A percentile compares a stretch with the other conserved stretches of the same genome.
These are phyloP conservation scores for Aradophagus sp. DNA, from an alignment of 1,140 invertebrate genomes.

Conservation along the genomic window DNA sequence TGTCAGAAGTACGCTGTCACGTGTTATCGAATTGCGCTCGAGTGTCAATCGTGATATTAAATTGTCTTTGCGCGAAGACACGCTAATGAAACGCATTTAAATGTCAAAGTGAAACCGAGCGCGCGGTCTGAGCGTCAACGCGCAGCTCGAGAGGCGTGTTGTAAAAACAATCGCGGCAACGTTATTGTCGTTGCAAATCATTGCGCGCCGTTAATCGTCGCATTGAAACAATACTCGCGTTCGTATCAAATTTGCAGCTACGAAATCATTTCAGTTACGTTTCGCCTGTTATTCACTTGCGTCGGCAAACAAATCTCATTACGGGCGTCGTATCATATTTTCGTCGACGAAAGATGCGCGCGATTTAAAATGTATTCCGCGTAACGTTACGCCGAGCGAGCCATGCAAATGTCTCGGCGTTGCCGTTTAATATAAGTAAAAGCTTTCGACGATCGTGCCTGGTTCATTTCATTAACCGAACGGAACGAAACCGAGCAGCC, in stretches of 20 bases:
- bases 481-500: not conserved
- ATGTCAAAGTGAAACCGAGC: constrained; percentile 37
- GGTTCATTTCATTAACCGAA: constrained; percentile 28
- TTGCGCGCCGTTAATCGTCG: too few relatives aligned
- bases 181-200: too few relatives aligned
- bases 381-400: not conserved
- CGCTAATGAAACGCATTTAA: constrained; percentile 20
- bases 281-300: too few relatives aligned
- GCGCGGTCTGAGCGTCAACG: constrained; percentile 10
- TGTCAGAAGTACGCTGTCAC: constrained; percentile 33
- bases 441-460: constrained; percentile 23
- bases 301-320: too few relatives aligned
- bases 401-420: constrained; percentile 8
- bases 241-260: too few relatives aligned
- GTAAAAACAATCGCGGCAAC: too few relatives aligned
- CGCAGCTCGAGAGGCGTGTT: constrained; percentile 11
- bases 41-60: constrained; percentile 33
- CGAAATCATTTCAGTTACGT: too few relatives aligned
- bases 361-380: constrained; percentile 7
- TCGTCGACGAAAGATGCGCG: too few relatives aligned
- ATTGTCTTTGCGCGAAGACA: constrained; percentile 33
- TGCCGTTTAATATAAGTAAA: constrained; percentile 29
- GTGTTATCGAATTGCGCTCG: constrained; percentile 36
- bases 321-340: too few relatives aligned
- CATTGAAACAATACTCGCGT: too few relatives aligned